Evolutionary conservation across 2,888 invertebrate species (phyloP).

Genomic region (Drosophila neonasuta): DNA sequence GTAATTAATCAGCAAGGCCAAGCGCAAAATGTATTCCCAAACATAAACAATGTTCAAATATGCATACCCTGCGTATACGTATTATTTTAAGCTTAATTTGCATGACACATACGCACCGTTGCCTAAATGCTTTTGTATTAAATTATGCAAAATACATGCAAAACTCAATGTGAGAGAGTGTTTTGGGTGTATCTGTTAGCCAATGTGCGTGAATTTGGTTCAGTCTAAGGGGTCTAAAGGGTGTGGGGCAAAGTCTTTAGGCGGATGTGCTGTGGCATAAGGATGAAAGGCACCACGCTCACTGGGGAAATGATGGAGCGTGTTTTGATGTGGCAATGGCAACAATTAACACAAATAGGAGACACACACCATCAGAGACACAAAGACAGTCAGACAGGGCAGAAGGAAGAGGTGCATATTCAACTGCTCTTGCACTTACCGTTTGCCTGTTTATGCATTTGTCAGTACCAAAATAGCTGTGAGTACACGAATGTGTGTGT

Average conservation of each 20-base stretch:
- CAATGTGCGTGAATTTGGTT: constrained; percentile 1
- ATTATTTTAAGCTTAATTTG: constrained; percentile 44
- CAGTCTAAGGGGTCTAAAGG: constrained; percentile 11
- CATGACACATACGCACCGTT: constrained; percentile 56
- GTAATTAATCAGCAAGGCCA: constrained; percentile 39
- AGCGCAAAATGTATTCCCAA: constrained; percentile 31
- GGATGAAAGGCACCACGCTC: constrained; percentile 12
- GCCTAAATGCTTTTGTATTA: constrained; percentile 32
- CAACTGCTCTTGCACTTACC: constrained; percentile 46
- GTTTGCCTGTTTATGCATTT: constrained; percentile 59
- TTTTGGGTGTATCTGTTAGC: neutral
- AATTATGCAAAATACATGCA: constrained; percentile 51
- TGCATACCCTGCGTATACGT: constrained; percentile 21
- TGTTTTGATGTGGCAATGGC: constrained; percentile 60
- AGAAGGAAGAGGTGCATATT: constrained; percentile 27
- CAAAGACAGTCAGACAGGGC: neutral
- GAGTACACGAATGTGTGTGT: neutral
- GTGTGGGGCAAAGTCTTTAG: neutral
- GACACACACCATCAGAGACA: constrained; percentile 8
- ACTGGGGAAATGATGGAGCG: constrained; percentile 44
- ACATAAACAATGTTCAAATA: constrained; percentile 10
- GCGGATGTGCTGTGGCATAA: constrained; percentile 5
- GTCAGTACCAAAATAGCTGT: constrained; percentile 50
- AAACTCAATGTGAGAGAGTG: neutral
- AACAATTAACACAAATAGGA: constrained; percentile 59